These are phyloP conservation scores for Cassiopea andromeda DNA, from an alignment of 30 jellyfish, hydroid and myxozoan genomes.

Conservation along the genomic window DNA sequence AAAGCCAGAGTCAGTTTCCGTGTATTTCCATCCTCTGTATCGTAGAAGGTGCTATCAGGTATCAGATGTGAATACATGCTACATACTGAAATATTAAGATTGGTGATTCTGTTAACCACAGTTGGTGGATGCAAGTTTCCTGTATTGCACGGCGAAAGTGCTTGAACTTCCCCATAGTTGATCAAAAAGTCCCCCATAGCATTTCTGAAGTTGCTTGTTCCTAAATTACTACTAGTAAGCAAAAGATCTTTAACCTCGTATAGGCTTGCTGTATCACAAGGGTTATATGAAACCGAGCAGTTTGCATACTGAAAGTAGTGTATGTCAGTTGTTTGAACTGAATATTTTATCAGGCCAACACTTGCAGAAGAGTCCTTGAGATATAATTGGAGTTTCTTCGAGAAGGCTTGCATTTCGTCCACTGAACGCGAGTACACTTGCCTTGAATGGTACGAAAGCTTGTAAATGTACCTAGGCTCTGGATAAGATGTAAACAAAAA, in stretches of 20 bases:
- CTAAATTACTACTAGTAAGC: slow-evolving; percentile 27
- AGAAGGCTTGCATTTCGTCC: slow-evolving; percentile 41
- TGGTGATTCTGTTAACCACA: slow-evolving; percentile 17
- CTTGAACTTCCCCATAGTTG: slow-evolving; percentile 47
- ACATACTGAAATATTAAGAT: slow-evolving; percentile 38
- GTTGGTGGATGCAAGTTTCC: slow-evolving; percentile 65
- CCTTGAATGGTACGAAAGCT: slow-evolving; percentile 27
- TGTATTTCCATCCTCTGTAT: slow-evolving; percentile 92
- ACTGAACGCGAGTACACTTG: not conserved
- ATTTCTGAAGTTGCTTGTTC: slow-evolving; percentile 19
- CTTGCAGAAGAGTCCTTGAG: slow-evolving; percentile 29
- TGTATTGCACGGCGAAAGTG: slow-evolving; percentile 55
- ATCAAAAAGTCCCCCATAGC: slow-evolving; percentile 55
- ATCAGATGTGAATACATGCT: slow-evolving; percentile 54
- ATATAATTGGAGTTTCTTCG: slow-evolving; percentile 4
- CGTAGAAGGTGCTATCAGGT: slow-evolving; percentile 85
- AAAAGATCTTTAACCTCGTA: slow-evolving; percentile 14
- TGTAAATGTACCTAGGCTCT: slow-evolving; percentile 65
- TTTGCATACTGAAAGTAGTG: slow-evolving; percentile 60
- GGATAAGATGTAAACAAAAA: slow-evolving; percentile 42
- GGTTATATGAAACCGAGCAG: slow-evolving; percentile 84
- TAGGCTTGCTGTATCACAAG: slow-evolving; percentile 83
- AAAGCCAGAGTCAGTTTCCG: slow-evolving; percentile 49
- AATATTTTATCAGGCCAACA: slow-evolving; percentile 47
- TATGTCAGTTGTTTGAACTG: slow-evolving; percentile 4